phyloP scores from a whole-genome alignment of 2,797 vertebrate species.

The Chelmon rostratus region DNA sequence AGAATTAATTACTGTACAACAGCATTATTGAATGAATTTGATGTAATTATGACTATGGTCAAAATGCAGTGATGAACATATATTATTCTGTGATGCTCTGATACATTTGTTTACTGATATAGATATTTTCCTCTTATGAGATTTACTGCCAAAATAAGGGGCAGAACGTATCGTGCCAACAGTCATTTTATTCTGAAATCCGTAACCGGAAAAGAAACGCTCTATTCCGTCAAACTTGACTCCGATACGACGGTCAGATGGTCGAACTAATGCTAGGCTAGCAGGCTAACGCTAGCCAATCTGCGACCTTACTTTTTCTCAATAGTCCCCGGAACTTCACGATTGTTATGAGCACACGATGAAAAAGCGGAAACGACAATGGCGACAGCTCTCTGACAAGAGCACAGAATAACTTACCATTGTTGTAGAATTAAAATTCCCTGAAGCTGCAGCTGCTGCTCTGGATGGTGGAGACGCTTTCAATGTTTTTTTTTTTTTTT shows the following conservation, averaged over 20 bases:
- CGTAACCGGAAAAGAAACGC: constrained; percentile 1
- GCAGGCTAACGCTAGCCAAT: constrained; percentile 63
- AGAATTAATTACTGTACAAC: not conserved
- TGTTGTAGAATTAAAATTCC: constrained; percentile 52
- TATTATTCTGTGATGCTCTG: not conserved
- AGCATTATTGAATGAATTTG: not conserved
- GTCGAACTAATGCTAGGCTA: constrained; percentile 78
- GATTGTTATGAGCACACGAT: not conserved
- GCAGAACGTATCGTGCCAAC: not conserved
- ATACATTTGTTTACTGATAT: too few species aligned
- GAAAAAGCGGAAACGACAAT: not conserved
- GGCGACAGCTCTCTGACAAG: rapidly evolving
- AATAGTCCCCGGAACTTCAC: constrained; percentile 22
- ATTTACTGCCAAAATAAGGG: not conserved
- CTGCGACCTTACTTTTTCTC: constrained; percentile 42
- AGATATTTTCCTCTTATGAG: not conserved
- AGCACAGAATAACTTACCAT: constrained; percentile 71
- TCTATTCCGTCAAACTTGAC: not conserved
- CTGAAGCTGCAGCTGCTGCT: constrained; percentile 64
- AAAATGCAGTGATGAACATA: not conserved
- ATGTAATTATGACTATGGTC: too few species aligned
- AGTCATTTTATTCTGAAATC: constrained; percentile 58
- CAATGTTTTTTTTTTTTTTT: constrained; percentile 64
- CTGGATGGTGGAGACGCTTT: constrained; percentile 57
- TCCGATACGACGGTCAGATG: constrained; percentile 21